A percentile compares a stretch with the other conserved stretches of the same genome.
phyloP scores from a whole-genome alignment of 2,797 vertebrate species.

The Phrynocephalus guinanensis region DNA sequence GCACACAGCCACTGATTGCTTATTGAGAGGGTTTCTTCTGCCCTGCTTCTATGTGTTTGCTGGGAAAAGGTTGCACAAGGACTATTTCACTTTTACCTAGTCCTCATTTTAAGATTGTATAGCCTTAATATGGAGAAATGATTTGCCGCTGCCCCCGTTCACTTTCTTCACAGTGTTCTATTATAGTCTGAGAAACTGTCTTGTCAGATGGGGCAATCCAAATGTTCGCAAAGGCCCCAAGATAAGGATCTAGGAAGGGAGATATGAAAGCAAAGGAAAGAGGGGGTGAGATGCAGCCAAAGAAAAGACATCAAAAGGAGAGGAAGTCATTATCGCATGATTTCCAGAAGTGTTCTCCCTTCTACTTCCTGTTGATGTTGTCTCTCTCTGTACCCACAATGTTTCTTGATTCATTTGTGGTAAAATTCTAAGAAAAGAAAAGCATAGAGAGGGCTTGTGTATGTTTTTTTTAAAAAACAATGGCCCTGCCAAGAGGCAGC shows the following conservation, averaged over 20 bases:
- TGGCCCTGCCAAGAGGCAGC: not conserved
- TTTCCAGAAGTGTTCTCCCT: conserved; percentile 40
- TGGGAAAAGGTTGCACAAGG: not conserved
- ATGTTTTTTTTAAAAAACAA: not conserved
- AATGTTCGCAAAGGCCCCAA: conserved; percentile 64
- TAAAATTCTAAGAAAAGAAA: not conserved
- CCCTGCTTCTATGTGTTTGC: not conserved
- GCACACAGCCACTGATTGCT: not conserved
- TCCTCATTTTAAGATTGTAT: conserved; percentile 36
- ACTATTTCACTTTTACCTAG: conserved; percentile 57
- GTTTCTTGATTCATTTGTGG: conserved; percentile 20
- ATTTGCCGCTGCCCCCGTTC: conserved; percentile 42
- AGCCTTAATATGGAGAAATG: conserved; percentile 35
- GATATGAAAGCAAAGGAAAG: conserved; percentile 35
- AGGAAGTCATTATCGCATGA: conserved; percentile 36
- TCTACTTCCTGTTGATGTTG: conserved; percentile 41
- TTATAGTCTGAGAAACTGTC: conserved; percentile 58
- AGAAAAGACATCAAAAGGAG: conserved; percentile 18
- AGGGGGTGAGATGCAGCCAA: conserved; percentile 16
- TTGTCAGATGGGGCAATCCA: conserved; percentile 62
- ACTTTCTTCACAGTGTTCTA: conserved; percentile 60
- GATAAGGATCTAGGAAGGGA: conserved; percentile 59
- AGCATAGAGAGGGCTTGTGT: not conserved
- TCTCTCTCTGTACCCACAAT: conserved; percentile 2
- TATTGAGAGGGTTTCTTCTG: not conserved